A percentile compares a stretch with the other conserved stretches of the same genome.
Evolutionary conservation across 2,113 vertebrate species (phyloP).

Genomic region (Mixornis gularis): DNA sequence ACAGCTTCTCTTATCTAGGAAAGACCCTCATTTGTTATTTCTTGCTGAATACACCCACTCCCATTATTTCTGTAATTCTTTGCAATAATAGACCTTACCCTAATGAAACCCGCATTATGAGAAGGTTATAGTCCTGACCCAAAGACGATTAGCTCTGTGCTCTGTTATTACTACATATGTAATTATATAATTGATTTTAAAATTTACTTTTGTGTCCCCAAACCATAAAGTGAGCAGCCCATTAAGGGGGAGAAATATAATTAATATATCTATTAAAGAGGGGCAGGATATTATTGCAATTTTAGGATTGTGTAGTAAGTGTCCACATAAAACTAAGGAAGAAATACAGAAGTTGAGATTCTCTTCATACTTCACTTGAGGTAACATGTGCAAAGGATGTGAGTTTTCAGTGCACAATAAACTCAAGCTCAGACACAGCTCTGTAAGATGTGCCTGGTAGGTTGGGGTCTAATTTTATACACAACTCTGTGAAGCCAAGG

Average conservation of each 20-base stretch:
- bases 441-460: neutral
- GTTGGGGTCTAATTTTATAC: neutral
- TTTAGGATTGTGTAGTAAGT: neutral
- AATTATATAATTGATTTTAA: constrained; percentile 85
- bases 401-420: neutral
- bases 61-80: constrained; percentile 76
- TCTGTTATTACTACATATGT: constrained; percentile 78
- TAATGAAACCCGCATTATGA: constrained; percentile 82
- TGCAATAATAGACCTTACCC: constrained; percentile 74
- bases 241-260: constrained; percentile 67
- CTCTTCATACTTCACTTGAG: neutral
- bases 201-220: constrained; percentile 73
- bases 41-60: constrained; percentile 78
- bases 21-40: constrained; percentile 86
- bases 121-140: constrained; percentile 78
- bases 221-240: constrained; percentile 61
- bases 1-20: constrained; percentile 79
- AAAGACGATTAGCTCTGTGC: constrained; percentile 76
- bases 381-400: neutral
- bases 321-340: neutral
- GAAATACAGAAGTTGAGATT: neutral
- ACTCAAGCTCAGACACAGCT: neutral
- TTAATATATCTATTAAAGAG: constrained; percentile 64
- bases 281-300: neutral
- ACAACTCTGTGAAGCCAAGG: neutral